Evolutionary conservation across 2,797 vertebrate species (phyloP).

Genomic region (Halcyon leucocephala): DNA sequence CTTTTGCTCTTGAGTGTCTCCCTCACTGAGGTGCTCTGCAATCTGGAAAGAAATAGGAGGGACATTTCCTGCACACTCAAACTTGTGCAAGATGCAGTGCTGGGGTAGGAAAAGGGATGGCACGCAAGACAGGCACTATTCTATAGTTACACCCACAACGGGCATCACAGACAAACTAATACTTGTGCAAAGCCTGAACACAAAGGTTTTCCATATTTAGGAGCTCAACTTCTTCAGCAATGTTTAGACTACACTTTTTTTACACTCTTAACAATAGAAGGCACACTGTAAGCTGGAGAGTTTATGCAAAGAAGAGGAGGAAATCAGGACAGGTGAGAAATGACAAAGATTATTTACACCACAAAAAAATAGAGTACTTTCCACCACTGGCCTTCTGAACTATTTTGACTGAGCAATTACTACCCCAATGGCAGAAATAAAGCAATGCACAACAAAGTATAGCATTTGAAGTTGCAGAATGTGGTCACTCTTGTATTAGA

Average conservation of each 20-base stretch:
- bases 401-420: slow-evolving; percentile 7
- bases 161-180: not conserved
- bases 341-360: not conserved
- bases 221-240: not conserved
- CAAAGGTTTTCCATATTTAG: not conserved
- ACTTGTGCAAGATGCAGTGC: not conserved
- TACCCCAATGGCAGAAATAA: not conserved
- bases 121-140: not conserved
- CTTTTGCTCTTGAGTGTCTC: not conserved
- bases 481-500: not conserved
- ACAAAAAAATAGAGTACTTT: not conserved
- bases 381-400: not conserved
- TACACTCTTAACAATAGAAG: not conserved
- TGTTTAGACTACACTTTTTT: not conserved
- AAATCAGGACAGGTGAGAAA: not conserved
- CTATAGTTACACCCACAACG: not conserved
- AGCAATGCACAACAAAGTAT: not conserved
- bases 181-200: not conserved
- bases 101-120: not conserved
- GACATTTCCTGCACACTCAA: not conserved
- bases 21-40: not conserved
- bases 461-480: not conserved
- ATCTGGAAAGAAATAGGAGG: not conserved
- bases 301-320: not conserved
- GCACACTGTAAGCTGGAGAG: not conserved